phyloP scores from a whole-genome alignment of 2,113 vertebrate genomes.

The Rhadina sibilatrix region DNA sequence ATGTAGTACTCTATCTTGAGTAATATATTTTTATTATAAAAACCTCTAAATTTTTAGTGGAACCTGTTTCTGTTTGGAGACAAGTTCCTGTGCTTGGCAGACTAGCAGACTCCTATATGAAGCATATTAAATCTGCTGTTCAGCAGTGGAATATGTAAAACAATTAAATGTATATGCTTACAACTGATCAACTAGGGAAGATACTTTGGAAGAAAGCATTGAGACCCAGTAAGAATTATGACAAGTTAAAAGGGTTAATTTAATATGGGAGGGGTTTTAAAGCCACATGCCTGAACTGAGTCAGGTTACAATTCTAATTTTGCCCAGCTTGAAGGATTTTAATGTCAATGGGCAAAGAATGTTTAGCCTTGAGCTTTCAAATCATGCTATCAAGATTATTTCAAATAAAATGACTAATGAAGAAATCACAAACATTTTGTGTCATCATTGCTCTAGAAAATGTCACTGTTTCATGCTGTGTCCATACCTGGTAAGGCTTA shows the following conservation, averaged over 20 bases:
- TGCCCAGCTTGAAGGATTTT: neutral
- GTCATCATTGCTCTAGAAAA: neutral
- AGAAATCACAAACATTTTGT: neutral
- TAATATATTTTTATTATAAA: neutral
- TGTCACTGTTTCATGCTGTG: neutral
- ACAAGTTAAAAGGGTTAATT: neutral
- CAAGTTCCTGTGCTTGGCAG: neutral
- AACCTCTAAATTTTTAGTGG: neutral
- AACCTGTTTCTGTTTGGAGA: neutral
- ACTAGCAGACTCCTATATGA: neutral
- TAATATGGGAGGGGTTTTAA: neutral
- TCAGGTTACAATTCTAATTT: neutral
- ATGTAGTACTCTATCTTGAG: neutral
- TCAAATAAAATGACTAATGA: neutral
- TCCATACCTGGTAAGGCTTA: neutral
- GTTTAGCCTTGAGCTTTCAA: neutral
- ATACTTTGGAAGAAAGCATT: neutral
- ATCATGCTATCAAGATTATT: neutral
- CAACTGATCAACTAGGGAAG: neutral
- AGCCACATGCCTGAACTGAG: neutral
- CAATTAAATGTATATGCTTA: neutral
- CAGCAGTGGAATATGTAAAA: neutral
- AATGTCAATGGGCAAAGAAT: neutral
- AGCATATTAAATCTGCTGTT: neutral
- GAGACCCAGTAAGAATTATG: neutral